Evolutionary conservation across 2,888 invertebrate genomes (phyloP).

Genomic region (Corbicula japonica): DNA sequence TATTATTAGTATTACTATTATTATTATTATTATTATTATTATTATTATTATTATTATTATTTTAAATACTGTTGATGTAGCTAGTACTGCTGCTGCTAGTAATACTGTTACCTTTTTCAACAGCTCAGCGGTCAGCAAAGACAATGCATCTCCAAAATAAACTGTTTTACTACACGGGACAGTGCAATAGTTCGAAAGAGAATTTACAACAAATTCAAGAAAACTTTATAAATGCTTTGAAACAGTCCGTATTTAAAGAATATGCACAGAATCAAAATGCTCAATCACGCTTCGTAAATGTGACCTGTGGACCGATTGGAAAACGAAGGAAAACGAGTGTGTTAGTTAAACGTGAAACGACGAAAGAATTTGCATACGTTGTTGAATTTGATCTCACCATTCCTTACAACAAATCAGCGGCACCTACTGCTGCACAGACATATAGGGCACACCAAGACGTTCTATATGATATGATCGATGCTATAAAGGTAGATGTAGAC

Average conservation of each 20-base stretch:
- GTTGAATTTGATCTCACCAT: slow-evolving; percentile 42
- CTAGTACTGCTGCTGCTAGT: too few species aligned
- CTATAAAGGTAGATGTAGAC: slow-evolving; percentile 40
- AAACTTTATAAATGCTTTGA: slow-evolving; percentile 54
- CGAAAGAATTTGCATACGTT: slow-evolving; percentile 27
- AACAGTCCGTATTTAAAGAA: too few species aligned
- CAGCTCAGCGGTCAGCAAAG: too few species aligned
- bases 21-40: too few species aligned
- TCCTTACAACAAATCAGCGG: slow-evolving; percentile 19
- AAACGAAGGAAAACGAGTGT: too few species aligned
- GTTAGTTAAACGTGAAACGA: too few species aligned
- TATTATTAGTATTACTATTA: too few species aligned
- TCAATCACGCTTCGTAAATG: slow-evolving; percentile 48
- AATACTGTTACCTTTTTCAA: too few species aligned
- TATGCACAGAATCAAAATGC: too few species aligned
- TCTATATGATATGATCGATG: slow-evolving; percentile 39
- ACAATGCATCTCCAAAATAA: slow-evolving; percentile 50
- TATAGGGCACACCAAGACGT: slow-evolving; percentile 20
- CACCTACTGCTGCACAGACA: slow-evolving; percentile 1
- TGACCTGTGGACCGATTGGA: slow-evolving; percentile 52
- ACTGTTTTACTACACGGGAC: slow-evolving; percentile 55
- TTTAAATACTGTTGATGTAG: too few species aligned
- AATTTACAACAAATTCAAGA: slow-evolving; percentile 45
- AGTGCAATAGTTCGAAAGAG: slow-evolving; percentile 47
- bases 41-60: too few species aligned